Conservation (phyloP, 2,797 vertebrate genomes). For the Ptychobarbus kaznakovi region DNA sequence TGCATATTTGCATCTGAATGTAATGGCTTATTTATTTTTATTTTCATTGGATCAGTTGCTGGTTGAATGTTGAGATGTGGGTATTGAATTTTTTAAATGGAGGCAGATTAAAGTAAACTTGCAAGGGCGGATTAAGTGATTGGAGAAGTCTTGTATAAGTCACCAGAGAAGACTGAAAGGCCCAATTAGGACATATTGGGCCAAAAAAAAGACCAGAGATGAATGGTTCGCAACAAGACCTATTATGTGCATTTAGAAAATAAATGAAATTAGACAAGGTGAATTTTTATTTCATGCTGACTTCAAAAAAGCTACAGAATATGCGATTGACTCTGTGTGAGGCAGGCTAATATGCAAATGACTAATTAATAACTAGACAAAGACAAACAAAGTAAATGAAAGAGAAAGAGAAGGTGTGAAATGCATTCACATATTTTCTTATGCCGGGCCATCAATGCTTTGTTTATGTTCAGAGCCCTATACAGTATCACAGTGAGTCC, state of each 20-base stretch:
- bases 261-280: background rate
- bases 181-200: background rate
- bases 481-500: slow-evolving; percentile 14
- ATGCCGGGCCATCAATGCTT: background rate
- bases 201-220: too few species aligned
- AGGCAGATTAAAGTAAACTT: background rate
- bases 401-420: background rate
- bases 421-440: background rate
- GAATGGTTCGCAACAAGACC: background rate
- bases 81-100: background rate
- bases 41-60: background rate
- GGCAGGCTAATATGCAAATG: slow-evolving; percentile 69
- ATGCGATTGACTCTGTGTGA: slow-evolving; percentile 46
- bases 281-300: background rate
- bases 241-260: background rate
- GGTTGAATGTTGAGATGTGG: background rate
- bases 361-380: slow-evolving; percentile 65
- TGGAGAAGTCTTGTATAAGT: background rate
- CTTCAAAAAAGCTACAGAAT: background rate
- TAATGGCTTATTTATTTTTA: background rate
- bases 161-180: background rate
- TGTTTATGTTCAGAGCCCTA: slow-evolving; percentile 23
- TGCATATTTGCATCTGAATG: background rate
- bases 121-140: background rate
- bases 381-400: slow-evolving; percentile 1